Evolutionary conservation across 2,113 vertebrate genomes (phyloP).

Genomic region (Sapajus apella): DNA sequence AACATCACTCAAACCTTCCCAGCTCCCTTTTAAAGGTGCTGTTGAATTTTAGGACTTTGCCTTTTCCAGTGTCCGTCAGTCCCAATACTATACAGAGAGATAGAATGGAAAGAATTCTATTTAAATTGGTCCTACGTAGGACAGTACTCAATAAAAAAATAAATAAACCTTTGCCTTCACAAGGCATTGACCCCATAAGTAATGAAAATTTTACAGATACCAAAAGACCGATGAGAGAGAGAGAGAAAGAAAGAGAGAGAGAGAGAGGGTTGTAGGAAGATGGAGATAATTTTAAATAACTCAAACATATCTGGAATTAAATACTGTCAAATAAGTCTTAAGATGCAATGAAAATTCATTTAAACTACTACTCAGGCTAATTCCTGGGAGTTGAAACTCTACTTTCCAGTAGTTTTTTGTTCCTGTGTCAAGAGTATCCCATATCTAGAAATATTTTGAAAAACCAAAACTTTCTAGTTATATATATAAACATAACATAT

Average conservation of each 20-base stretch:
- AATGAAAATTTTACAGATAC: not conserved
- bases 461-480: not conserved
- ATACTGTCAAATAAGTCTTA: not conserved
- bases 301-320: not conserved
- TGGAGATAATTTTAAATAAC: not conserved
- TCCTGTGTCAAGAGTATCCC: not conserved
- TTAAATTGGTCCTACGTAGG: not conserved
- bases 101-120: not conserved
- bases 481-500: conserved; percentile 21
- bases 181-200: not conserved
- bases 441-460: not conserved
- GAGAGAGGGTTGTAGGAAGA: not conserved
- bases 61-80: not conserved
- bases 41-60: not conserved
- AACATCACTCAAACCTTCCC: not conserved
- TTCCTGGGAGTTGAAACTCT: not conserved
- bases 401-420: not conserved
- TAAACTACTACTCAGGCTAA: not conserved
- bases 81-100: not conserved
- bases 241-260: not conserved
- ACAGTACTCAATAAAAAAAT: not conserved
- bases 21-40: not conserved
- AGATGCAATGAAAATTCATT: not conserved
- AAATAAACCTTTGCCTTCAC: not conserved
- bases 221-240: not conserved